Conservation (phyloP, 2,888 invertebrate species). For the Pogonocherus hispidulus region DNA sequence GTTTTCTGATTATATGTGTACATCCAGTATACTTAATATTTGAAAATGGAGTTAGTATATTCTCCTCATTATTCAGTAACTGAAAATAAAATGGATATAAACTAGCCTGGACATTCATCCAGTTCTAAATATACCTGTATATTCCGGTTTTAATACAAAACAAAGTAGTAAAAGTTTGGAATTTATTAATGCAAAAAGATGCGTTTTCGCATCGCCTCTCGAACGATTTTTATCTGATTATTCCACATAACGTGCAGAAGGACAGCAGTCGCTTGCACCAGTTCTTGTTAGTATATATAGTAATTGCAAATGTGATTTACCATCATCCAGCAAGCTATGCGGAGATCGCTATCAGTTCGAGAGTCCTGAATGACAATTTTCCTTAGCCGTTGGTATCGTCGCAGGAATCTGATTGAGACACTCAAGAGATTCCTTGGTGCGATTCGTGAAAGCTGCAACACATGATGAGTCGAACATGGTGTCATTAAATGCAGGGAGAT, state of each 20-base stretch:
- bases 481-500: constrained; percentile 59
- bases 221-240: constrained; percentile 45
- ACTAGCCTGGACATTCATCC: neutral
- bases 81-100: neutral
- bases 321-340: constrained; percentile 49
- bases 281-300: constrained; percentile 50
- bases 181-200: constrained; percentile 22
- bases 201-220: constrained; percentile 31
- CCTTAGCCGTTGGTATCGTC: constrained; percentile 58
- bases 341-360: constrained; percentile 53
- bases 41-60: neutral
- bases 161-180: constrained; percentile 9
- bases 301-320: constrained; percentile 57
- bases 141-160: constrained; percentile 11
- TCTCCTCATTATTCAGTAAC: neutral
- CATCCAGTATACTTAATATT: neutral
- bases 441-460: constrained; percentile 55
- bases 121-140: constrained; percentile 7
- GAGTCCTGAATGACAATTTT: constrained; percentile 62
- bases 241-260: constrained; percentile 42
- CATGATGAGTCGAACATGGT: constrained; percentile 53
- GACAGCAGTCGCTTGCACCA: constrained; percentile 47
- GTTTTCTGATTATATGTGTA: too few relatives aligned
- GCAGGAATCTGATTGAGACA: constrained; percentile 62
- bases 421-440: constrained; percentile 53